Evolutionary conservation across 2,888 invertebrate genomes (phyloP).

Genomic region (Andrena hattorfiana): DNA sequence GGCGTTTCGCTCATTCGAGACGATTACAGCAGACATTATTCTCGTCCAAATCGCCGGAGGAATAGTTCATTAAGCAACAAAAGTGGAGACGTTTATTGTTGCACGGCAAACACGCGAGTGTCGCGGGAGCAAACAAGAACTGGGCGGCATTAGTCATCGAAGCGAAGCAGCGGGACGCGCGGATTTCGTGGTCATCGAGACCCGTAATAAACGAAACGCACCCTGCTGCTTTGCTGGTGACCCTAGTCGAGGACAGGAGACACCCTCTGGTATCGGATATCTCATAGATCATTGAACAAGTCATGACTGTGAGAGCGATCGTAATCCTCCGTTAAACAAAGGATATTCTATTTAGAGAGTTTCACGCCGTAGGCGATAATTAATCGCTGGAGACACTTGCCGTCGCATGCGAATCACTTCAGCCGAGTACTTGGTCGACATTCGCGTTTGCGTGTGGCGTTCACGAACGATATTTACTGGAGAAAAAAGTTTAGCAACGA

Average conservation of each 20-base stretch:
- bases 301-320: conserved; percentile 22
- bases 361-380: neutral
- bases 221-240: conserved; percentile 48
- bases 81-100: conserved; percentile 38
- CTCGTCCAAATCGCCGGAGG: neutral
- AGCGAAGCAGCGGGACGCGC: conserved; percentile 42
- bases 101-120: conserved; percentile 42
- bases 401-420: too few species aligned
- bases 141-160: conserved; percentile 60
- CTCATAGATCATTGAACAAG: conserved; percentile 40
- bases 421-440: too few species aligned
- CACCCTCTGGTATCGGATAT: conserved; percentile 41
- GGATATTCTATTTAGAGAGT: conserved; percentile 26
- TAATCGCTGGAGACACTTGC: too few species aligned
- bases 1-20: neutral
- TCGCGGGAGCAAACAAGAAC: conserved; percentile 46
- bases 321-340: conserved; percentile 44
- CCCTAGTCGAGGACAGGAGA: neutral
- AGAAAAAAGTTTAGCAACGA: too few species aligned
- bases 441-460: too few species aligned
- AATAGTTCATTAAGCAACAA: conserved; percentile 36
- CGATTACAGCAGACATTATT: conserved; percentile 10
- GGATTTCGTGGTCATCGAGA: conserved; percentile 49
- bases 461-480: too few species aligned
- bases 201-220: conserved; percentile 60